Percentiles rank a stretch among this genome's conserved stretches.
These are phyloP conservation scores for Triops cancriformis DNA, from an alignment of 1,140 invertebrate genomes.

Conservation along the genomic window DNA sequence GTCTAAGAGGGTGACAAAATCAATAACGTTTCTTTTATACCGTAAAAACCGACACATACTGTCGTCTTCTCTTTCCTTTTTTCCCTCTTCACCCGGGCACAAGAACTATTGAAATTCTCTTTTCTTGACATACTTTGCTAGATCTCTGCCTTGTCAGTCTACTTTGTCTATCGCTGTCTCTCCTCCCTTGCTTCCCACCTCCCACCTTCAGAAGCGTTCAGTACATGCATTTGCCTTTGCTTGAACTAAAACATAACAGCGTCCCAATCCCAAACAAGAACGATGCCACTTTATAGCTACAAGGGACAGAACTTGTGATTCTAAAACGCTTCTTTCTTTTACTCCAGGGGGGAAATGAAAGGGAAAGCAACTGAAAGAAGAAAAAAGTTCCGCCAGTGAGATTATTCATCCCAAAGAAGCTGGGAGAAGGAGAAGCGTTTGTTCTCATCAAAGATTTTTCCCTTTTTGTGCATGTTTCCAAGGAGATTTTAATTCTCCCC, in stretches of 20 bases:
- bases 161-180: background rate
- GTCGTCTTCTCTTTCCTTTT: background rate
- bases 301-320: background rate
- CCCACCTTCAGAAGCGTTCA: too few species aligned
- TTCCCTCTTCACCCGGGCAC: background rate
- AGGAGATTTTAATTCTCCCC: conserved; percentile 13
- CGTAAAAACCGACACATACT: conserved; percentile 2
- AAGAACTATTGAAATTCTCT: too few species aligned
- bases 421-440: background rate
- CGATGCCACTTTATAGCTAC: background rate
- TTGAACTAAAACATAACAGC: background rate
- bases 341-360: background rate
- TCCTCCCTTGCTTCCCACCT: too few species aligned
- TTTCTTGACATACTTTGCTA: background rate
- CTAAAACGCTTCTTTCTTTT: too few species aligned
- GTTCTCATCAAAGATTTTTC: background rate
- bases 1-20: background rate
- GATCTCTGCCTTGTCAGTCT: background rate
- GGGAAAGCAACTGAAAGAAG: background rate
- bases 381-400: background rate
- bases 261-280: background rate
- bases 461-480: background rate
- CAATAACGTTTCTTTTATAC: background rate
- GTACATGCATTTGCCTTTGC: background rate
- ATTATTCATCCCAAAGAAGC: background rate